Base-by-base conservation (phyloP, 2,113 vertebrate genomes). In the Brachirus orientalis region DNA sequence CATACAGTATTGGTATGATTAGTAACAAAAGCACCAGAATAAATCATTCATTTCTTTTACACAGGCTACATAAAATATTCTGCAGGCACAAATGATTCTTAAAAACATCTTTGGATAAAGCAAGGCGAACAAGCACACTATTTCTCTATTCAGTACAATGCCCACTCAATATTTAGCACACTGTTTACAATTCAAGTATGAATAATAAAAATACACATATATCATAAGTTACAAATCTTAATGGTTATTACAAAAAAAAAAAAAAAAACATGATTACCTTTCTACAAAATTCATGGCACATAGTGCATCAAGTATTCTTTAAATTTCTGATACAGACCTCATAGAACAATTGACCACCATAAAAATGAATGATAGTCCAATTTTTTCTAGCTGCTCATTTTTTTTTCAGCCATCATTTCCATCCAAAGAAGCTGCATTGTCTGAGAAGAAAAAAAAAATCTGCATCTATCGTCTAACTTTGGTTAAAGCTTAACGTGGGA, bases 241-340 rank as follows among this genome's bases (percentile, higher is more conserved):
- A 86, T 48, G 85, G 88, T 90, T 91, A 87, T 89, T 88, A 70
- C 76, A 83, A 82, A 82, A 74, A 72, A 40, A 40, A 40, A 7
- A 40, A 40, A 43, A 43, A 43, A 79, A 69, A 82, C 55, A 82
- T 67, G 80, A 88, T 87, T 88, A 88, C 53, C 72, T 84, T 85
- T 92, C 86, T 87, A 91, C 79, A 90, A 83, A 87, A 85, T 85
- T 83, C 74, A 88, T 90, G 92, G 94, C 95, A 97, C 95, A 96
- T 91, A 95, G 95, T 97, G 94, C 95, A 95, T 93, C 93, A 95
- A 94, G 91, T 93, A 93, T 85, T 89, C 78, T 75, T 89, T 83
- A 80, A 50, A 80, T 93, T 95, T 96, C 94, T 96, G 95, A 97
- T 96, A 95, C 95, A 96, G 95, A 95, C 92, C 91, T 94, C 90